A percentile compares a stretch with the other conserved stretches of the same genome.
phyloP scores from a whole-genome alignment of 92 coral and sea anemone genomes.

The Desmophyllum pertusum region DNA sequence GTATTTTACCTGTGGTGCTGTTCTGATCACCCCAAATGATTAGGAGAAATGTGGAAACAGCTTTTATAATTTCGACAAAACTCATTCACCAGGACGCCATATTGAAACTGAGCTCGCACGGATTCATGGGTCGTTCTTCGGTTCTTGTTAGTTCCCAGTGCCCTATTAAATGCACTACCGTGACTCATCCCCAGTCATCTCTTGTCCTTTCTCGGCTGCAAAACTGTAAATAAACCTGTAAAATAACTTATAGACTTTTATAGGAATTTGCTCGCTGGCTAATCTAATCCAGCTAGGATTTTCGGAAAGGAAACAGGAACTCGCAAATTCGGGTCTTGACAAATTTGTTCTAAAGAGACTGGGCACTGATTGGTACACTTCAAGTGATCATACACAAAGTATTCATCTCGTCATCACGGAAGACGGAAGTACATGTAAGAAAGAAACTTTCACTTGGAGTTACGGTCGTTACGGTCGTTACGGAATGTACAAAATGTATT shows the following conservation, averaged over 20 bases:
- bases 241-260: no score
- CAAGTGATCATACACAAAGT: not conserved
- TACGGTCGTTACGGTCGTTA: not conserved
- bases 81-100: slow-evolving; percentile 32
- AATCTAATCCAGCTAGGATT: no score
- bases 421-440: not conserved
- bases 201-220: no score
- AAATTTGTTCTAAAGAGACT: no score
- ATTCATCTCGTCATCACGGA: not conserved
- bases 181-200: no score
- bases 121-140: slow-evolving; percentile 27
- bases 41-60: not conserved
- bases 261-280: no score
- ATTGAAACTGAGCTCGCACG: slow-evolving; percentile 2
- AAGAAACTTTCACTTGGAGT: no score
- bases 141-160: slow-evolving; percentile 1
- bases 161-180: no score
- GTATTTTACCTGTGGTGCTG: not conserved
- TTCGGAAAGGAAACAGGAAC: no score
- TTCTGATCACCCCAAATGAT: not conserved
- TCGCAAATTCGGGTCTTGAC: no score
- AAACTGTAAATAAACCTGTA: no score
- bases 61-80: not conserved
- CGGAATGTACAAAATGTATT: not conserved
- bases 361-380: not conserved